Percentiles rank a stretch among this genome's conserved stretches.
These are phyloP conservation scores for Ceratotherium simum DNA, from an alignment of 2,113 vertebrate genomes.

Conservation along the genomic window DNA sequence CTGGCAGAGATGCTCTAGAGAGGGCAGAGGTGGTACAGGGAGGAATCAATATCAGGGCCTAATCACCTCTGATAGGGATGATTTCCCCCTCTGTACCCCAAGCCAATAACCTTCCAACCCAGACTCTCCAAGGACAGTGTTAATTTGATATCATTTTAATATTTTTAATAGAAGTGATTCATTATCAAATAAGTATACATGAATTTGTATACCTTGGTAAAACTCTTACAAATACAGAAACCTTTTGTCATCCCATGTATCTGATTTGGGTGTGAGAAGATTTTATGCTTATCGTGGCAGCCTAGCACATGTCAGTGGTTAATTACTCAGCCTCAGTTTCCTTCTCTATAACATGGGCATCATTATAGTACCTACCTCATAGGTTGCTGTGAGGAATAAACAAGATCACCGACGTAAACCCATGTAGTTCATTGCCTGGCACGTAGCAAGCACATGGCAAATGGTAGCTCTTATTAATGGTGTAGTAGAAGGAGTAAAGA, in stretches of 20 bases:
- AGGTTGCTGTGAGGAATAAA: not conserved
- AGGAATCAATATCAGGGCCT: not conserved
- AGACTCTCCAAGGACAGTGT: not conserved
- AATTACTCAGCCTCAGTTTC: not conserved
- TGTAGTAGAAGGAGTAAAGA: not conserved
- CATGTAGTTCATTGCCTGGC: not conserved
- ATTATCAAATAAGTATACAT: not conserved
- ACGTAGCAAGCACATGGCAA: not conserved
- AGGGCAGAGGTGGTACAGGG: rapidly evolving
- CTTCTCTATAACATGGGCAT: not conserved
- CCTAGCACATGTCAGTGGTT: not conserved
- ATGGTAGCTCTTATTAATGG: not conserved
- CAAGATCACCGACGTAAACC: not conserved
- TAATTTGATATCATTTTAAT: constrained; percentile 1
- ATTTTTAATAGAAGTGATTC: not conserved
- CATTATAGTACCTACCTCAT: not conserved
- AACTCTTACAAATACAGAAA: not conserved
- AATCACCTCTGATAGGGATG: not conserved
- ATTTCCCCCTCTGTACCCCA: not conserved
- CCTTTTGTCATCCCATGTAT: not conserved
- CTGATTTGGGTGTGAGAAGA: not conserved
- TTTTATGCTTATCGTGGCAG: not conserved
- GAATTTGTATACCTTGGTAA: not conserved
- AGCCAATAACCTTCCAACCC: not conserved
- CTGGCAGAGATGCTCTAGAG: not conserved